Conservation (phyloP, 2,797 vertebrate genomes). For the Sebastes cheni region DNA sequence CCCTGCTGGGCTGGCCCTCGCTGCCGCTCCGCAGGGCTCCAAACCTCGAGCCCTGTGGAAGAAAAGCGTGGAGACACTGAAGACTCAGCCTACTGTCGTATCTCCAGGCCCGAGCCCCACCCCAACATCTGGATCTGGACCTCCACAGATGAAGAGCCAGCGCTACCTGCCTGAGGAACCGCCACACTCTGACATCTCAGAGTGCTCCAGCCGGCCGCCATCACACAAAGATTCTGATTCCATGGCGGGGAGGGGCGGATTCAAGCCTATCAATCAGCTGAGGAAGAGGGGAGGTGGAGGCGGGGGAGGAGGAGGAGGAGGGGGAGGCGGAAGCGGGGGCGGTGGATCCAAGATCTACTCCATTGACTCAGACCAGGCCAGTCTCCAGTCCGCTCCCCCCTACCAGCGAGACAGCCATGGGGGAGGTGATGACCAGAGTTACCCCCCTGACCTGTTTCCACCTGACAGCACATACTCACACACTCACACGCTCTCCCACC, state of each 20-base stretch:
- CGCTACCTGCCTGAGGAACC: constrained; percentile 94
- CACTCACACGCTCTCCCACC: constrained; percentile 57
- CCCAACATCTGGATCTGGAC: constrained; percentile 77
- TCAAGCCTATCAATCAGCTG: constrained; percentile 82
- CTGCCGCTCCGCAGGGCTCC: constrained; percentile 61
- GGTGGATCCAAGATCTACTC: constrained; percentile 91
- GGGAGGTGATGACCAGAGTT: constrained; percentile 74
- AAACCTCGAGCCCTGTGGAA: constrained; percentile 95
- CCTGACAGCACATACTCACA: constrained; percentile 70
- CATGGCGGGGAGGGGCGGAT: constrained; percentile 75
- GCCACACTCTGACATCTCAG: constrained; percentile 91
- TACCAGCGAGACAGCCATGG: constrained; percentile 81
- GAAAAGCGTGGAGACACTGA: constrained; percentile 95
- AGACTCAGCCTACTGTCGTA: constrained; percentile 79
- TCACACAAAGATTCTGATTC: constrained; percentile 89
- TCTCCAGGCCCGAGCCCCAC: constrained; percentile 77
- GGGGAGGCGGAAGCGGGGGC: constrained; percentile 80
- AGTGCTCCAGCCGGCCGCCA: constrained; percentile 89
- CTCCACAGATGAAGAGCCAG: constrained; percentile 88
- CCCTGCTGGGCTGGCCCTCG: constrained; percentile 67
- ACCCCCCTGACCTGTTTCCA: constrained; percentile 77
- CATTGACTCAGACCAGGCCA: constrained; percentile 91
- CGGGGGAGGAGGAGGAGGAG: constrained; percentile 81
- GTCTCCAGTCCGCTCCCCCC: constrained; percentile 85
- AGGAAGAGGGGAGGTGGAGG: constrained; percentile 89